These are phyloP conservation scores for Willowsia nigromaculata DNA, from an alignment of 2,888 invertebrate species.

Conservation along the genomic window DNA sequence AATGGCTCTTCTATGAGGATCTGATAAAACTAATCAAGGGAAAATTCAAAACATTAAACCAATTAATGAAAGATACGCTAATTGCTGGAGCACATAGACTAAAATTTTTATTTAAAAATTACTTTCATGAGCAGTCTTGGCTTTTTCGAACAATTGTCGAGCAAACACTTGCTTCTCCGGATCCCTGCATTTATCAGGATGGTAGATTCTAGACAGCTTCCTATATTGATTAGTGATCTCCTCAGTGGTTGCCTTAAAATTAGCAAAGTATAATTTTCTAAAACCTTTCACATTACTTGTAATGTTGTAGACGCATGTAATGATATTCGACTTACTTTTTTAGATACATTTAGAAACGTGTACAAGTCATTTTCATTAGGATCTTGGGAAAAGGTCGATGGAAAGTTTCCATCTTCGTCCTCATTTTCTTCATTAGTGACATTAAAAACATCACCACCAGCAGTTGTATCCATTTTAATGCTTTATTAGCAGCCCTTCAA, in stretches of 20 bases:
- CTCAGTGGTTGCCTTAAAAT: constrained; percentile 90
- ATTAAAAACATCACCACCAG: constrained; percentile 36
- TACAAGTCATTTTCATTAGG: constrained; percentile 90
- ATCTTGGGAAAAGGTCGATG: constrained; percentile 22
- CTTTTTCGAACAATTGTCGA: constrained; percentile 94
- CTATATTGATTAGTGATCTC: constrained; percentile 97
- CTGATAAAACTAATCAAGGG: constrained; percentile 88
- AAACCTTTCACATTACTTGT: too few species aligned
- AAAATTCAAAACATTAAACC: constrained; percentile 29
- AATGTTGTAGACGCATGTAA: too few species aligned
- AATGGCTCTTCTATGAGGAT: constrained; percentile 95
- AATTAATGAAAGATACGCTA: background rate
- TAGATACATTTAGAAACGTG: constrained; percentile 91
- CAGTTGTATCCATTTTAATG: constrained; percentile 15
- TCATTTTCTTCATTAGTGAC: constrained; percentile 51
- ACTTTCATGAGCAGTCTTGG: constrained; percentile 95
- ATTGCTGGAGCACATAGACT: too few species aligned
- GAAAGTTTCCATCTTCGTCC: constrained; percentile 50
- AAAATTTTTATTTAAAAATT: constrained; percentile 9
- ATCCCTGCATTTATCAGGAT: constrained; percentile 97
- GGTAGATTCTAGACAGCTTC: constrained; percentile 93
- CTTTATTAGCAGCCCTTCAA: background rate
- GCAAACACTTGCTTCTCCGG: constrained; percentile 92
- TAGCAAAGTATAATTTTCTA: too few species aligned
- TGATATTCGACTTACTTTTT: constrained; percentile 85